phyloP scores from a whole-genome alignment of 2,888 invertebrate genomes.

The Strigamia transsilvanica region DNA sequence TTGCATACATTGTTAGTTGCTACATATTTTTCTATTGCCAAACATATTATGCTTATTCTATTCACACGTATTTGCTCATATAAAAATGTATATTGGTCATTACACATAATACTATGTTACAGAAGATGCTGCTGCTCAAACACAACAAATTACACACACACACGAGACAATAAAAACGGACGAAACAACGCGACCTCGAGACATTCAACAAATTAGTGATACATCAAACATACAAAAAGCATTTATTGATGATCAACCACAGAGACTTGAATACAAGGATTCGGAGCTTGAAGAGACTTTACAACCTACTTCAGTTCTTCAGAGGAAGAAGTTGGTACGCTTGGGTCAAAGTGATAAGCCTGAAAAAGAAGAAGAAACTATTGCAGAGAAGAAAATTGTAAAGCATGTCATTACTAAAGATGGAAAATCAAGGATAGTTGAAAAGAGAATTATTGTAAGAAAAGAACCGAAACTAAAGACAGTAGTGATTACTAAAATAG shows the following conservation, averaged over 20 bases:
- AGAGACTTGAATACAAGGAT: no score
- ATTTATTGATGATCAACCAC: no score
- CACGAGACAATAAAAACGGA: background rate
- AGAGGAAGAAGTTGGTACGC: no score
- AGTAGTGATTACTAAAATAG: background rate
- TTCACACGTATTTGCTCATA: background rate
- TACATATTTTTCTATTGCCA: no score
- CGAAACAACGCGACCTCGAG: background rate
- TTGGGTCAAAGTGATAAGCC: background rate
- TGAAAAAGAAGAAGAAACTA: constrained; percentile 25
- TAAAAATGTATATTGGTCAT: background rate
- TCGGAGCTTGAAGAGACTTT: no score
- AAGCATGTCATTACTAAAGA: background rate
- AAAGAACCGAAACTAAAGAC: background rate
- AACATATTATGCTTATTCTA: background rate
- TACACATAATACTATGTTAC: constrained; percentile 33
- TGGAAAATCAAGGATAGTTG: background rate
- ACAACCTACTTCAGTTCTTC: no score
- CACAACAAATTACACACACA: constrained; percentile 12
- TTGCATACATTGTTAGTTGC: background rate
- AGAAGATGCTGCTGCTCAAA: constrained; percentile 22
- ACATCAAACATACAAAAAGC: no score
- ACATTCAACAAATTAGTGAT: background rate
- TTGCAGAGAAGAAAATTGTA: background rate
- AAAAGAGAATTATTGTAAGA: background rate